Evolutionary conservation across 2,888 invertebrate genomes (phyloP), one percentile per base, ranked within the genome.

Genomic region (Himalopsyche kuldschensis): DNA sequence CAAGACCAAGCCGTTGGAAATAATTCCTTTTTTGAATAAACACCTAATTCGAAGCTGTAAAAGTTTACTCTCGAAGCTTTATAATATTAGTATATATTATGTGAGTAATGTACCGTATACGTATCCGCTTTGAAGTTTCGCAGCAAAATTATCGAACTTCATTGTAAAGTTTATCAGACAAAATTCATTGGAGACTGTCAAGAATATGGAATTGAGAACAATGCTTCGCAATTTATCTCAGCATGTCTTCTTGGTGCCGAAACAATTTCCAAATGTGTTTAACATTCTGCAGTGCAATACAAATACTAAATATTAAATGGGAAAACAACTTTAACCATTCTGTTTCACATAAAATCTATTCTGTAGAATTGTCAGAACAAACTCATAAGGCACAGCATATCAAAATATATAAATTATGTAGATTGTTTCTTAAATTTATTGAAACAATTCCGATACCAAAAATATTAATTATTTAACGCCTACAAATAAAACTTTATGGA

Each of bases 91-190:
- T 41, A 41, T 41, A 15, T 41, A 15, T 41, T 41, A 55, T 55
- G n/a, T 55, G 55, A 55, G 55, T 41, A 55, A 55, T 55, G 20
- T 55, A 55, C 55, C 55, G 55, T 55, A 1, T 55, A 55, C n/a
- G 55, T 83, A 81, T 83, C 69, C 80, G 83, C 20, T 32, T 75
- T 81, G 77, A 81, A 83, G 80, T 83, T 78, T 30, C 20, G 77
- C 78, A 30, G 78, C 47, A 75, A 83, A 83, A 83, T 78, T 83
- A 81, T 75, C 77, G 63, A 81, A 83, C 83, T 81, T 55, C 78
- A 78, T 83, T 78, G 78, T 48, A 78, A 83, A 83, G 78, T 83
- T 83, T 78, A 77, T 80, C 78, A 81, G 83, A 55, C 77, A 30
- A 55, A 81, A 63, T 78, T 78, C 46, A 78, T 78, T 78, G 69